Percentiles rank a stretch among this genome's conserved stretches.
Evolutionary conservation across 2,113 vertebrate species (phyloP).

Genomic region (Corythornis vintsioides): DNA sequence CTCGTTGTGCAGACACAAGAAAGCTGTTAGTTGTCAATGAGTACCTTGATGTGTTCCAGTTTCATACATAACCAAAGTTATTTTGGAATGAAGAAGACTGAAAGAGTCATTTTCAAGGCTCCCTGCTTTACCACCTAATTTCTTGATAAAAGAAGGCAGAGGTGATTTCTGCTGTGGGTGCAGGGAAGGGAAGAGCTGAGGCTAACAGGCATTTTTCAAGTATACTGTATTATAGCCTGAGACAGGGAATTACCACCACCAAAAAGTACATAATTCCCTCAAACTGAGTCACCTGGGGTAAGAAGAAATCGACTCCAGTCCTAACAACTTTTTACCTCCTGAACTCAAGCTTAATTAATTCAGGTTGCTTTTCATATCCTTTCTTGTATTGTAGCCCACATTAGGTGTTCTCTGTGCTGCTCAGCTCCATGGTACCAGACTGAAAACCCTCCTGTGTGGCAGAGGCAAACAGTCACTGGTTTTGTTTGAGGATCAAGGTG

Average conservation of each 20-base stretch:
- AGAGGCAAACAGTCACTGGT: neutral
- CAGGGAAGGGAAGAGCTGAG: slow-evolving; percentile 14
- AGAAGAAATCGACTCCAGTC: neutral
- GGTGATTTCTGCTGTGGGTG: slow-evolving; percentile 17
- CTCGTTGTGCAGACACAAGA: slow-evolving; percentile 57
- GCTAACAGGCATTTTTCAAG: slow-evolving; percentile 62
- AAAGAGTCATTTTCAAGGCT: slow-evolving; percentile 44
- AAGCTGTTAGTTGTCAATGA: slow-evolving; percentile 75
- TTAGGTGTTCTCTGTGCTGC: neutral
- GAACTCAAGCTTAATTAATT: neutral
- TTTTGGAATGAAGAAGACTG: slow-evolving; percentile 26
- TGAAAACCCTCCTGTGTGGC: neutral
- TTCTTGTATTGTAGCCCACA: neutral
- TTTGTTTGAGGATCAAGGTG: neutral
- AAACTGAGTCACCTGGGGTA: neutral
- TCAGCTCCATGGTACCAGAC: neutral
- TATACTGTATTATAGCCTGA: slow-evolving; percentile 41
- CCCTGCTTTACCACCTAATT: neutral
- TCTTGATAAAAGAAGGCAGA: slow-evolving; percentile 66
- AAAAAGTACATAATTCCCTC: slow-evolving; percentile 74
- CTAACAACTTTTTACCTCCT: neutral
- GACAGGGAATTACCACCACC: slow-evolving; percentile 31
- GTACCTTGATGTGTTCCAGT: slow-evolving; percentile 65
- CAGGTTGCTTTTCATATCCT: neutral
- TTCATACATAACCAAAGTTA: slow-evolving; percentile 36